These are phyloP conservation scores for Periophthalmodon schlosseri DNA, from an alignment of 2,113 vertebrate genomes.

Conservation along the genomic window DNA sequence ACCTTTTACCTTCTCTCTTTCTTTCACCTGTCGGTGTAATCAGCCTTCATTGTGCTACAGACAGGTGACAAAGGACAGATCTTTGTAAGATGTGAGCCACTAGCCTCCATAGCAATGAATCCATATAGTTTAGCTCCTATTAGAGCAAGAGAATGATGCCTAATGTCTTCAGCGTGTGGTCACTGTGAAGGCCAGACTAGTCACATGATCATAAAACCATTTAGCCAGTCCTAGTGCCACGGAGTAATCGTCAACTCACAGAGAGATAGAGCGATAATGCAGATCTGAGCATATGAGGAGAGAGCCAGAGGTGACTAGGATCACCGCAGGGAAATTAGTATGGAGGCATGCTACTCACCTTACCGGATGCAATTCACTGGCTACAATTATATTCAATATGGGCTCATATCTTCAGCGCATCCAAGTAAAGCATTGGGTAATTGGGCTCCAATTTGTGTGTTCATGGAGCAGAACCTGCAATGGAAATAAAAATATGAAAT, in stretches of 20 bases:
- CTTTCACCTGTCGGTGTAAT: not conserved
- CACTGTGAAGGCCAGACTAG: not conserved
- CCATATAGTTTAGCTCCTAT: not conserved
- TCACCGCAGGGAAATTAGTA: slow-evolving; percentile 62
- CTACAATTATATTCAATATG: slow-evolving; percentile 71
- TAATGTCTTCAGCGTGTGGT: slow-evolving; percentile 4
- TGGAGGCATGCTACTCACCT: slow-evolving; percentile 52
- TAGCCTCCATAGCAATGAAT: not conserved
- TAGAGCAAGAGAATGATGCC: slow-evolving; percentile 8
- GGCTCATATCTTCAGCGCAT: slow-evolving; percentile 67
- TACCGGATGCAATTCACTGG: slow-evolving; percentile 67
- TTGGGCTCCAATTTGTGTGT: slow-evolving; percentile 75
- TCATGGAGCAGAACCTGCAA: slow-evolving; percentile 68
- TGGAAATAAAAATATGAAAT: slow-evolving; percentile 65
- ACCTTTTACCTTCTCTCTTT: slow-evolving; percentile 19
- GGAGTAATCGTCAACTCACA: not conserved
- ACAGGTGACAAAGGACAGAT: slow-evolving; percentile 14
- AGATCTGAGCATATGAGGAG: slow-evolving; percentile 32
- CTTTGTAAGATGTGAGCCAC: not conserved
- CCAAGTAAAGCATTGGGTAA: slow-evolving; percentile 72
- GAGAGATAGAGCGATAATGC: slow-evolving; percentile 25
- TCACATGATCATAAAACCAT: slow-evolving; percentile 10
- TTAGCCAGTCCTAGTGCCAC: not conserved
- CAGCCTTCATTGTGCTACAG: slow-evolving; percentile 6
- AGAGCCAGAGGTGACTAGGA: slow-evolving; percentile 56